Percentiles rank a stretch among this genome's conserved stretches.
Conservation (phyloP, 2,797 vertebrate species). For the Halcyon chelicuti region DNA sequence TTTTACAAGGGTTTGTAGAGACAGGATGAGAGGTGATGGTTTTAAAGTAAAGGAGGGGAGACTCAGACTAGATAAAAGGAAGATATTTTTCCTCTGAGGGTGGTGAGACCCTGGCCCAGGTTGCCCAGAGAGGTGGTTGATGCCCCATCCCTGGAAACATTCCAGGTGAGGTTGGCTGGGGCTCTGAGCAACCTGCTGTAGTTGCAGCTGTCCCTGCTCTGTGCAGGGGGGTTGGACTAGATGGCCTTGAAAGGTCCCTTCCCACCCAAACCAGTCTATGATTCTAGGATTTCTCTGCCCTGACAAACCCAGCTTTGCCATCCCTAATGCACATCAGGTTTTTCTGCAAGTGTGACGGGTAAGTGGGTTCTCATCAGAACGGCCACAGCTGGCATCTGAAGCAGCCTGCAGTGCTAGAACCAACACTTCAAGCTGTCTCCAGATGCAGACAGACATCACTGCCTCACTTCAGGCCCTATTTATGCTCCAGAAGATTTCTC, state of each 20-base stretch:
- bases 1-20: background rate
- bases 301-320: background rate
- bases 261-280: background rate
- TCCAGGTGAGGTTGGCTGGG: background rate
- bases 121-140: background rate
- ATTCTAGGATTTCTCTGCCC: background rate
- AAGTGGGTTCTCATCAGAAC: background rate
- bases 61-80: background rate
- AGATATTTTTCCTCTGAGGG: background rate
- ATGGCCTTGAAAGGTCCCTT: background rate
- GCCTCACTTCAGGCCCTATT: background rate
- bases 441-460: background rate
- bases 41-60: background rate
- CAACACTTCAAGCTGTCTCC: background rate
- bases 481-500: background rate
- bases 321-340: background rate
- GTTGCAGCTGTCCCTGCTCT: background rate
- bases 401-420: background rate
- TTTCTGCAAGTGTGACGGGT: background rate
- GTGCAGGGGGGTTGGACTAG: no score
- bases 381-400: background rate
- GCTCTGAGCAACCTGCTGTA: background rate
- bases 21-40: background rate
- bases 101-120: background rate
- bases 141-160: background rate